Base-by-base conservation (phyloP, 2,113 vertebrate genomes). In the Podarcis muralis region DNA sequence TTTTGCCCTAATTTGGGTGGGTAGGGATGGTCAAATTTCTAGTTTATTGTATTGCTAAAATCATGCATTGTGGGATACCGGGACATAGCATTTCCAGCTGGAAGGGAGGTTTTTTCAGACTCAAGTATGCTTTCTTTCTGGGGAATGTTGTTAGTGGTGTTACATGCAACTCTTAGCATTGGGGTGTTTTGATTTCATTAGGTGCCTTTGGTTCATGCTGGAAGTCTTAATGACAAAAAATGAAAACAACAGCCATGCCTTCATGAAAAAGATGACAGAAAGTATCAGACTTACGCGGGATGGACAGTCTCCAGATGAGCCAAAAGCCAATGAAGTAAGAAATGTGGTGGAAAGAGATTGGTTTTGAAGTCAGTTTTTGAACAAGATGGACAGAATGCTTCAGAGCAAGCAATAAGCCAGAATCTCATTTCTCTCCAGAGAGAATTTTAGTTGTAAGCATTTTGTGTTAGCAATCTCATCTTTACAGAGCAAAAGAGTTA, bases 201-300 rank as follows among this genome's bases (percentile, higher is more conserved):
- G 99, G 97, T 99, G 99, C 96, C 97, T 99, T 80, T 99, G 99
- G 99, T 99, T 99, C 95, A 99, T 99, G 99, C 97, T 99, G 94
- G 99, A 99, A 96, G 99, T 99, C 93, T 96, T 99, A 96, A 99
- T 99, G 99, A 98, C 98, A 74, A 99, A 99, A 96, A 99, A 99
- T 95, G 99, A 99, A 96, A 99, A 99, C 94, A 99, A 99, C 95
- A 99, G 99, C 94, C 99, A 99, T 90, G 98, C 98, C 57, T 99
- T 99, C 95, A 98, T 99, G 92, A 98, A 99, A 93, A 99, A 99
- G 95, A 99, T 99, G 98, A 98, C 98, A 72, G 99, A 99, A 95
- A 99, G 98, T 94, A 99, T 99, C 95, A 99, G 99, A 94, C 98
- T 99, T 94, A 99, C 98, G 37, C 98, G 99, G 96, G 99, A 99